phyloP scores from a whole-genome alignment of 2,797 vertebrate species.

The Garrulus glandarius region DNA sequence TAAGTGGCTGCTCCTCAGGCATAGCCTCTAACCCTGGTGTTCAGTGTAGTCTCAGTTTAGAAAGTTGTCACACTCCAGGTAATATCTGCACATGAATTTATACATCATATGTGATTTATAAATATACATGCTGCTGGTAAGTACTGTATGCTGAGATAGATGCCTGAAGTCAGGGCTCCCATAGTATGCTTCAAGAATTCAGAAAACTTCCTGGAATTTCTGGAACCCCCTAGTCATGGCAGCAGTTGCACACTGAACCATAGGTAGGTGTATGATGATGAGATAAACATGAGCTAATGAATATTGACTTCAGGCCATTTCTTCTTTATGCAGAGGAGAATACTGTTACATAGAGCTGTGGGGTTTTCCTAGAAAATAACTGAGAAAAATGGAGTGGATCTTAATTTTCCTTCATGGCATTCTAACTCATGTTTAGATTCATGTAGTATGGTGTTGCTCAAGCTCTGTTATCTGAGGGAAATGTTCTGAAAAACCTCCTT shows the following conservation, averaged over 20 bases:
- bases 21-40: neutral
- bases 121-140: neutral
- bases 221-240: conserved; percentile 3
- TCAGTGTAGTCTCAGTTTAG: neutral
- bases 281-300: neutral
- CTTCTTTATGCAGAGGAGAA: neutral
- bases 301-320: neutral
- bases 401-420: neutral
- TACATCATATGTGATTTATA: neutral
- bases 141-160: neutral
- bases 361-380: neutral
- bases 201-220: conserved; percentile 30
- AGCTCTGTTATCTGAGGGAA: neutral
- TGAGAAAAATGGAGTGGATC: neutral
- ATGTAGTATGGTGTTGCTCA: neutral
- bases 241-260: conserved; percentile 9
- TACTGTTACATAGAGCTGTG: neutral
- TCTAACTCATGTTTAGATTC: neutral
- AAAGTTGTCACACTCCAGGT: neutral
- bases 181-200: neutral
- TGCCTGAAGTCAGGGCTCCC: neutral
- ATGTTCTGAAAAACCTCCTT: neutral
- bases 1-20: neutral
- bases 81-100: neutral
- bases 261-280: neutral